A percentile compares a stretch with the other conserved stretches of the same genome.
phyloP scores from a whole-genome alignment of 30 jellyfish, hydroid and myxozoan species.

The Pelagia noctiluca region DNA sequence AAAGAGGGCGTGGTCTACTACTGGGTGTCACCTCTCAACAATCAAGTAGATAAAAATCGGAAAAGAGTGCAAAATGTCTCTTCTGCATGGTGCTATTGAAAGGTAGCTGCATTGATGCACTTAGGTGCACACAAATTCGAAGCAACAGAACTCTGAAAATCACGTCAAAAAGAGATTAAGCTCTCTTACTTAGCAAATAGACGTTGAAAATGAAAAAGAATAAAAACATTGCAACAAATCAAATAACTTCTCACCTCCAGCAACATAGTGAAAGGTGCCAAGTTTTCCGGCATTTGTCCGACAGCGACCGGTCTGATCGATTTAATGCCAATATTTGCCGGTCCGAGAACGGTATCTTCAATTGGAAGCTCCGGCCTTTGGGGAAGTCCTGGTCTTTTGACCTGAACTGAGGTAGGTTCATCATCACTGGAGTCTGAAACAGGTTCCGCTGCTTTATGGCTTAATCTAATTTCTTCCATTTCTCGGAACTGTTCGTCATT shows the following conservation, averaged over 20 bases:
- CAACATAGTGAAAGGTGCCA: slow-evolving; percentile 49
- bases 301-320: slow-evolving; percentile 46
- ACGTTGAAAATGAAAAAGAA: background rate
- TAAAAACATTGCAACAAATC: background rate
- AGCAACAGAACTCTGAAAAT: too few relatives aligned
- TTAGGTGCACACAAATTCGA: too few relatives aligned
- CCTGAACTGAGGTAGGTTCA: background rate
- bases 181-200: background rate
- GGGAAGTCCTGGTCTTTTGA: background rate
- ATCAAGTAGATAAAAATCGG: too few relatives aligned
- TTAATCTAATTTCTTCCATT: background rate
- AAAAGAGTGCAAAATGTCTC: too few relatives aligned
- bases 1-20: too few relatives aligned
- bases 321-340: slow-evolving; percentile 42
- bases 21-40: too few relatives aligned
- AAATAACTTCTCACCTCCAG: slow-evolving; percentile 39
- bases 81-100: too few relatives aligned
- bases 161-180: background rate
- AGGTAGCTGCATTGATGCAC: too few relatives aligned
- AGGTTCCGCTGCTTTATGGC: background rate
- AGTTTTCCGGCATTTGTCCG: slow-evolving; percentile 47
- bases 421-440: background rate
- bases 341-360: slow-evolving; percentile 48
- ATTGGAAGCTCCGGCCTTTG: background rate
- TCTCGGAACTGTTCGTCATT: background rate